Evolutionary conservation across 1,140 invertebrate genomes (phyloP).

Genomic region (Temnothorax longispinosus): DNA sequence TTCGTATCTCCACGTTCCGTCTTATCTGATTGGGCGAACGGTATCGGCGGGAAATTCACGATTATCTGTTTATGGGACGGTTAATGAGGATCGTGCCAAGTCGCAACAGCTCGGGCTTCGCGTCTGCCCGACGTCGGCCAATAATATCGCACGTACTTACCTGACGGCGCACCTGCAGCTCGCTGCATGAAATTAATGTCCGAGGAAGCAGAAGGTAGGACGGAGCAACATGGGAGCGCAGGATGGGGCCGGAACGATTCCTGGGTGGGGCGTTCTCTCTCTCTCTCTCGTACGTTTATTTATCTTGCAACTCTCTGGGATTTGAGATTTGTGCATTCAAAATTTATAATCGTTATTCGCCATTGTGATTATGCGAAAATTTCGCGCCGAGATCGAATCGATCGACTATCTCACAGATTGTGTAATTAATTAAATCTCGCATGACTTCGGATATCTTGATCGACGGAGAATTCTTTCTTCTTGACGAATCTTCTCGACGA

Average conservation of each 20-base stretch:
- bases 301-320: conserved; percentile 27
- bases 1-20: conserved; percentile 80
- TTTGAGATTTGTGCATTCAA: conserved; percentile 3
- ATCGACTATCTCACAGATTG: background rate
- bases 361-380: background rate
- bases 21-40: conserved; percentile 81
- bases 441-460: background rate
- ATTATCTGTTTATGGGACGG: conserved; percentile 83
- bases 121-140: conserved; percentile 70
- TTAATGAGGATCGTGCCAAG: conserved; percentile 78
- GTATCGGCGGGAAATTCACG: conserved; percentile 78
- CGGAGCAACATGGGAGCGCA: conserved; percentile 38
- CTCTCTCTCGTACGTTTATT: conserved; percentile 38
- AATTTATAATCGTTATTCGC: background rate
- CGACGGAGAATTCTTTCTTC: background rate
- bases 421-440: conserved; percentile 4
- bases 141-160: conserved; percentile 73
- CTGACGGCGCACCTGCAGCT: conserved; percentile 47
- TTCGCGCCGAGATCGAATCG: background rate
- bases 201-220: conserved; percentile 32
- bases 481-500: background rate
- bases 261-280: conserved; percentile 28
- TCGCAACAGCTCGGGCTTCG: conserved; percentile 62
- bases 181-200: conserved; percentile 67
- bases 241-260: conserved; percentile 51